Percentiles rank a stretch among this genome's conserved stretches.
Evolutionary conservation across 2,888 invertebrate species (phyloP).

Genomic region (Apamea sordens): DNA sequence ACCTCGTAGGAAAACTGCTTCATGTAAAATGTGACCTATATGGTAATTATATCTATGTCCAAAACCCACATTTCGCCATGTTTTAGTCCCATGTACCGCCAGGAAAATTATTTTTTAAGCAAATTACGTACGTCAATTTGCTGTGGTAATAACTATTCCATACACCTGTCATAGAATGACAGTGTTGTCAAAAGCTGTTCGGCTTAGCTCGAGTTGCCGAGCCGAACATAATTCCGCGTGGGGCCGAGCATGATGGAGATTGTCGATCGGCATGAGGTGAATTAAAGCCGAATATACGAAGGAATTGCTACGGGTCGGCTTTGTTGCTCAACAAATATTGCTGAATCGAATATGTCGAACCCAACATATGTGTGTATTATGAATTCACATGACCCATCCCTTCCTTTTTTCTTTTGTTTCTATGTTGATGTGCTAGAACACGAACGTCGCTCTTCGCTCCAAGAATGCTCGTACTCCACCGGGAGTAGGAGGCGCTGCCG

Average conservation of each 20-base stretch:
- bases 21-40: not conserved
- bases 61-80: not conserved
- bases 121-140: not conserved
- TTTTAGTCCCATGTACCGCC: not conserved
- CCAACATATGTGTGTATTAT: too few relatives aligned
- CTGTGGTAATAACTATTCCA: not conserved
- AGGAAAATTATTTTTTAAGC: not conserved
- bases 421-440: constrained; percentile 43
- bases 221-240: not conserved
- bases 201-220: too few relatives aligned
- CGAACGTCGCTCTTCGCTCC: constrained; percentile 55
- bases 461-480: constrained; percentile 62
- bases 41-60: not conserved
- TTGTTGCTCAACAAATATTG: not conserved
- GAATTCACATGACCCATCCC: not conserved
- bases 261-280: too few relatives aligned
- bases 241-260: too few relatives aligned
- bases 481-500: constrained; percentile 29
- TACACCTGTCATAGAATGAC: not conserved
- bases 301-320: not conserved
- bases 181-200: not conserved
- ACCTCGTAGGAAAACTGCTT: not conserved
- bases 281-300: not conserved
- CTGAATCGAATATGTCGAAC: not conserved
- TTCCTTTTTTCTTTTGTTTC: not conserved